Conservation (phyloP, 2,113 vertebrate species). For the Sinocyclocheilus anophthalmus region DNA sequence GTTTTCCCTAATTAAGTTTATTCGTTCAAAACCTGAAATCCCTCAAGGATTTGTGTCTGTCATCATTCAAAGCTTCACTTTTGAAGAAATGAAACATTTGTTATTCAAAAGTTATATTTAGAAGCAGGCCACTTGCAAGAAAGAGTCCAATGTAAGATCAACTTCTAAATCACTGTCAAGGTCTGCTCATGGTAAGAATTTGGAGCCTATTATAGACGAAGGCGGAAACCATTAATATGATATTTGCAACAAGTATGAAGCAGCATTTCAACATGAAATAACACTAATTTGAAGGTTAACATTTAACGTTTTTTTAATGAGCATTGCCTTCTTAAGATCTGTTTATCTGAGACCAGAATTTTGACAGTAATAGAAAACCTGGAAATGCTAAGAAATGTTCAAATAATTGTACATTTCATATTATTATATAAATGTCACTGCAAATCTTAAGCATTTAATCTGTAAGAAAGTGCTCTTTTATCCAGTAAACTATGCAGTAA, state of each 20-base stretch:
- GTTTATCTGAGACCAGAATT: neutral
- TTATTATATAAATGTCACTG: neutral
- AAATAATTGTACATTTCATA: neutral
- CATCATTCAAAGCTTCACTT: conserved; percentile 17
- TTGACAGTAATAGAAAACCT: neutral
- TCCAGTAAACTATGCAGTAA: neutral
- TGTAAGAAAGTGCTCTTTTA: neutral
- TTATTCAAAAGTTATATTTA: conserved; percentile 16
- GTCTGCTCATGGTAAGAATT: neutral
- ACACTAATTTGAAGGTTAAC: neutral
- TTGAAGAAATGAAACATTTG: neutral
- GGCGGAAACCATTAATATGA: neutral
- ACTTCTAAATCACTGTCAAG: neutral
- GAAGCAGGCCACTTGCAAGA: neutral
- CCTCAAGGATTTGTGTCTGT: neutral
- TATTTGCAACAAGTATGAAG: neutral
- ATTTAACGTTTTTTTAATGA: neutral
- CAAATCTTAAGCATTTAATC: neutral
- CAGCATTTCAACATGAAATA: neutral
- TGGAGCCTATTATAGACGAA: neutral
- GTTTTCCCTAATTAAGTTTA: neutral
- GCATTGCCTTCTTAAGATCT: neutral
- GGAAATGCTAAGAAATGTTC: no score
- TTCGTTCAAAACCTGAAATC: neutral
- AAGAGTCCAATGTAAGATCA: neutral